Evolutionary conservation across 2,797 vertebrate species (phyloP).

Genomic region (Morus bassanus): DNA sequence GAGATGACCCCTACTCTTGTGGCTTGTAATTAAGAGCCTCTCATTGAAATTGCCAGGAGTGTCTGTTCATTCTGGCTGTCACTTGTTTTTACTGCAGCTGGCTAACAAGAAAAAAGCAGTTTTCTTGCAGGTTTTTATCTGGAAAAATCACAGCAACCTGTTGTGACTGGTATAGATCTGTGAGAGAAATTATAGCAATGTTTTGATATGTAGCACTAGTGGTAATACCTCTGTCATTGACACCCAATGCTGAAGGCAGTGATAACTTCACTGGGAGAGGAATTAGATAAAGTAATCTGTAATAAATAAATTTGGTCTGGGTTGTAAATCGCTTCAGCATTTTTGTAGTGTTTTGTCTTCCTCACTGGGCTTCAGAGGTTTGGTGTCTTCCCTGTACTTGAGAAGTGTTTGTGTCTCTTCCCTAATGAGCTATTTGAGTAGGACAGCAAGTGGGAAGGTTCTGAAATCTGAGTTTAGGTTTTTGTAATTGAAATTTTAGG

Average conservation of each 20-base stretch:
- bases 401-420: neutral
- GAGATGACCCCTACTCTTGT: slow-evolving; percentile 12
- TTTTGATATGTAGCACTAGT: neutral
- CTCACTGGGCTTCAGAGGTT: neutral
- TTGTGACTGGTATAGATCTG: slow-evolving; percentile 18
- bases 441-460: neutral
- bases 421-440: neutral
- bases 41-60: slow-evolving; percentile 14
- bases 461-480: neutral
- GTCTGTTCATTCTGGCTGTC: slow-evolving; percentile 12
- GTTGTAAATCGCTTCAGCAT: neutral
- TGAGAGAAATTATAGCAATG: neutral
- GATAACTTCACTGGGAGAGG: slow-evolving; percentile 8
- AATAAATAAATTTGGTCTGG: neutral
- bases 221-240: neutral
- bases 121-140: slow-evolving; percentile 29
- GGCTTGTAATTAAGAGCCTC: slow-evolving; percentile 25
- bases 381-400: neutral
- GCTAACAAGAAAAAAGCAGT: neutral
- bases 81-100: slow-evolving; percentile 7
- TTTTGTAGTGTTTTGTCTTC: neutral
- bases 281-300: neutral
- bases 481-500: neutral
- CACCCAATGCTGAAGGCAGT: neutral
- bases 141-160: slow-evolving; percentile 36